These are phyloP conservation scores for Prunella fulvescens DNA, from an alignment of 2,113 vertebrate genomes.

Conservation along the genomic window DNA sequence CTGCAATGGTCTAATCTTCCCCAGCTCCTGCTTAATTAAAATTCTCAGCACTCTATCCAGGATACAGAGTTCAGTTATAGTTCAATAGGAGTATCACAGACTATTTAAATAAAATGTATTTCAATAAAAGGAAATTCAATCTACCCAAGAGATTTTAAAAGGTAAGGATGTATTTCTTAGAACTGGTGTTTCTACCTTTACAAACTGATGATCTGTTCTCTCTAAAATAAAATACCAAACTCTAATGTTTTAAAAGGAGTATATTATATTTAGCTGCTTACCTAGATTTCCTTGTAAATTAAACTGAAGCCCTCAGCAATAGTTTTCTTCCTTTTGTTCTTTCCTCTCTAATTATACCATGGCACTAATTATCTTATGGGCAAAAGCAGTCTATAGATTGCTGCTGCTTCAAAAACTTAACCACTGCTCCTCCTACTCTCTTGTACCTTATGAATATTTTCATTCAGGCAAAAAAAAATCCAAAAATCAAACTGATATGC, in stretches of 20 bases:
- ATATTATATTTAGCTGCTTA: not conserved
- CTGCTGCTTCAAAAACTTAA: not conserved
- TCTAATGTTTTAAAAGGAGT: not conserved
- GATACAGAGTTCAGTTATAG: not conserved
- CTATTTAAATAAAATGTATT: not conserved
- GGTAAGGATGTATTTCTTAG: not conserved
- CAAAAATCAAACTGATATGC: not conserved
- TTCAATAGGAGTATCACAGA: not conserved
- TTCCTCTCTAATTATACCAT: not conserved
- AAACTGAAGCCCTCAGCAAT: not conserved
- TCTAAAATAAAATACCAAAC: not conserved
- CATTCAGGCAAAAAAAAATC: not conserved
- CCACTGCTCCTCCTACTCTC: not conserved
- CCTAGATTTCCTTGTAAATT: not conserved
- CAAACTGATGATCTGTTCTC: not conserved
- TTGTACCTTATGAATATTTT: not conserved
- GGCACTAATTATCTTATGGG: not conserved
- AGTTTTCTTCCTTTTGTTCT: not conserved
- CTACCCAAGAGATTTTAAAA: not conserved
- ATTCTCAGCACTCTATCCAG: not conserved
- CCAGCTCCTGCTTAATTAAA: not conserved
- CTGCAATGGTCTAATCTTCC: not conserved
- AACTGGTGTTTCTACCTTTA: not conserved
- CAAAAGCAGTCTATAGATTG: not conserved
- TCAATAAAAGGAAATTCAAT: not conserved